phyloP scores from a whole-genome alignment of 2,113 vertebrate genomes.

The Gorsachius goisagi region DNA sequence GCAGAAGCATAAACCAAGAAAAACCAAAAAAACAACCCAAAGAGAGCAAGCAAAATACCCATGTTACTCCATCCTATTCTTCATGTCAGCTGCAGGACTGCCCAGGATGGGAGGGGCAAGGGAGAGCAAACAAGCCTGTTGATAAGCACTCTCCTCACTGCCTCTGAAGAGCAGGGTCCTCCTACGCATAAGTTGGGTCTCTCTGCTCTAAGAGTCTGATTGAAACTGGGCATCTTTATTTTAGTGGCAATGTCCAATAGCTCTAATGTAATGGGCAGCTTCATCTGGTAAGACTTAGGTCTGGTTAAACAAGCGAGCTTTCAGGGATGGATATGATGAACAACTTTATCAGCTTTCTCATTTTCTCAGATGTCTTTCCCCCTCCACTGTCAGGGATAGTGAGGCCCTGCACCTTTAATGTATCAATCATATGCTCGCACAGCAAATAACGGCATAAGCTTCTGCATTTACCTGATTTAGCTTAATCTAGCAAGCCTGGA shows the following conservation, averaged over 20 bases:
- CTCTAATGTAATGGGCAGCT: neutral
- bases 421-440: neutral
- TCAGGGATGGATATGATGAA: neutral
- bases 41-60: neutral
- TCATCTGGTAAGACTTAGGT: neutral
- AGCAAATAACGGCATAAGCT: neutral
- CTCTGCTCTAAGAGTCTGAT: neutral
- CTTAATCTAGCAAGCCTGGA: neutral
- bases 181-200: neutral
- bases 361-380: neutral
- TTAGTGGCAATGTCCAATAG: fast-evolving
- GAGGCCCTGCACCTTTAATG: neutral
- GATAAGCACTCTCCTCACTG: neutral
- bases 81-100: neutral
- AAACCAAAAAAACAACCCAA: neutral
- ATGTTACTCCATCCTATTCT: neutral
- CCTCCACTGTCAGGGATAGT: neutral
- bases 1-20: neutral
- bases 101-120: neutral
- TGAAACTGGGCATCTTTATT: neutral
- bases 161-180: neutral
- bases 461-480: neutral
- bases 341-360: neutral
- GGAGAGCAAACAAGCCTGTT: neutral
- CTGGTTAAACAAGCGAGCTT: neutral